Base-by-base conservation (phyloP, 2,797 vertebrate genomes). In the Lacerta viridis region DNA sequence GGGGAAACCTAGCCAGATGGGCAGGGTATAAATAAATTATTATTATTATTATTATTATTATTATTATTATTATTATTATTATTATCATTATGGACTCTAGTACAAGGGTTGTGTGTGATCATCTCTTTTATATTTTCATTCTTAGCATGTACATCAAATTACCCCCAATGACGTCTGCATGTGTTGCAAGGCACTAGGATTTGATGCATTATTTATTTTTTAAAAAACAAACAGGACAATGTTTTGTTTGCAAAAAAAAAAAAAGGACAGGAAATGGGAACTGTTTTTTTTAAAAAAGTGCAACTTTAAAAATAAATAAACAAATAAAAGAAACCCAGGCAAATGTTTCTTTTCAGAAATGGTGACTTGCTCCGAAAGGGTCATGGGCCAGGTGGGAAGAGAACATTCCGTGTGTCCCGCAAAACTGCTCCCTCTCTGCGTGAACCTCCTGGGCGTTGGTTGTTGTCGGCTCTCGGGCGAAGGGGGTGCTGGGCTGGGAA, bases 331-430 rank as follows among this genome's bases (percentile, higher is more conserved):
- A 55, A 77, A 55, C 66, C 23, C 59, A 39, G 61, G 20, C 86
- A 74, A 76, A 27, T 7, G 5, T 20, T 29, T 68, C 83, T 79
- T 89, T 81, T 90, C 84, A 80, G 91, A 93, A 66, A 0, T 2
- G 55, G 0, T 1, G 74, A 6, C 39, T 90, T 76, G 27, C 93
- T 92, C 92, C 84, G 87, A 93, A 91, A 55, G 50, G 71, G 88
- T 91, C 87, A 75, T 85, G 88, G 92, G 91, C 41, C 90, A 88
- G 93, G 92, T 90, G 86, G 50, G 94, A 95, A 94, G 39, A 92
- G 93, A 93, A 92, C 93, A 94, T 93, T 95, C 93, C 84, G 93
- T 93, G 92, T 91, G 87, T 93, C 74, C 91, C 93, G 84, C 91
- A 92, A 94, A 46, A 95, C n/a, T 2, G 29, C 23, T 77, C 27